A percentile compares a stretch with the other conserved stretches of the same genome.
Evolutionary conservation across 2,888 invertebrate genomes (phyloP).

Genomic region (Sinotaia quadrata): DNA sequence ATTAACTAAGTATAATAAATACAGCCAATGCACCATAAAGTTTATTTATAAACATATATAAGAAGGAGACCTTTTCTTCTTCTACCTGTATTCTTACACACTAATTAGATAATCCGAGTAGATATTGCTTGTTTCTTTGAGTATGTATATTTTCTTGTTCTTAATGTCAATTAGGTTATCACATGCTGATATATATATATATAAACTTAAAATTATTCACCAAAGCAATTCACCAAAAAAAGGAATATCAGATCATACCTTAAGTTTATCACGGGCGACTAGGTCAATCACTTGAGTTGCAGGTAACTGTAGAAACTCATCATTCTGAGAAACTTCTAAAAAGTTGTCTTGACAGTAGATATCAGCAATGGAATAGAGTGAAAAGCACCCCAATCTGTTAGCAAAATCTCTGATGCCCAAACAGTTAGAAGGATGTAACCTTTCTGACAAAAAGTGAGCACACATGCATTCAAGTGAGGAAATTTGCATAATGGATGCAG

Average conservation of each 20-base stretch:
- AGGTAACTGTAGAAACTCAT: slow-evolving; percentile 35
- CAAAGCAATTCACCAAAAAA: no score
- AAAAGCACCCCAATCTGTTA: slow-evolving; percentile 31
- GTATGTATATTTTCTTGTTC: no score
- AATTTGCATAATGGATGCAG: slow-evolving; percentile 41
- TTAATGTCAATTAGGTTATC: no score
- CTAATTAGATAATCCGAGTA: no score
- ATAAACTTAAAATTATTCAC: no score
- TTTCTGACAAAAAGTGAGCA: slow-evolving; percentile 28
- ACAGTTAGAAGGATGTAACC: slow-evolving; percentile 38
- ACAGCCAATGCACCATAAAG: no score
- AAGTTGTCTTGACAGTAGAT: slow-evolving; percentile 39
- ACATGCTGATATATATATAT: no score
- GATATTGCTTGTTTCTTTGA: no score
- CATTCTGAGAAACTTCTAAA: slow-evolving; percentile 36
- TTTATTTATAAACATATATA: no score
- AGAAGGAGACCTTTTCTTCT: no score
- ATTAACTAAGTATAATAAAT: no score
- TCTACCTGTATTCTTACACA: no score
- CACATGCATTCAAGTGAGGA: slow-evolving; percentile 34
- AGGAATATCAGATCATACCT: slow-evolving; percentile 13
- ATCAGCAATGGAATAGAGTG: slow-evolving; percentile 29
- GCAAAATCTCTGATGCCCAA: slow-evolving; percentile 38
- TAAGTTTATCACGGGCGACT: slow-evolving; percentile 22
- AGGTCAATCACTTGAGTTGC: slow-evolving; percentile 19